These are phyloP conservation scores for Mythimna loreyi DNA, from an alignment of 2,888 invertebrate species.

Conservation along the genomic window DNA sequence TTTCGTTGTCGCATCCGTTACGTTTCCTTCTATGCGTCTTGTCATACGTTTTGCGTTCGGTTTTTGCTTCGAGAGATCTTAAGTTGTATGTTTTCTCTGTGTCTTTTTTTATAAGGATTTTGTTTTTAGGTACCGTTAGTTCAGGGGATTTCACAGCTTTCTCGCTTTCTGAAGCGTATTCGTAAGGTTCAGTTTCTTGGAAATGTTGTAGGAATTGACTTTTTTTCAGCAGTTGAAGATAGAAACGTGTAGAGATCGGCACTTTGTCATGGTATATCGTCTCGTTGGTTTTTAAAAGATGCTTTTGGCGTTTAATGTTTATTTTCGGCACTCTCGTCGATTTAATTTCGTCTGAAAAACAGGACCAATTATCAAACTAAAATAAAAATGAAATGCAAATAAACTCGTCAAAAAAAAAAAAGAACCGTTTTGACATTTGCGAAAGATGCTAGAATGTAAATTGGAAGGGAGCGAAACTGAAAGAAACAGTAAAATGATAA, in stretches of 20 bases:
- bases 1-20: conserved; percentile 57
- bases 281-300: conserved; percentile 81
- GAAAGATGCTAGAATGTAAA: too few relatives aligned
- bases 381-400: neutral
- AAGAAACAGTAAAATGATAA: too few relatives aligned
- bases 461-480: too few relatives aligned
- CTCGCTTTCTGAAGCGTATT: conserved; percentile 85
- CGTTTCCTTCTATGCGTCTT: conserved; percentile 71
- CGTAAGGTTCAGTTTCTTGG: conserved; percentile 79
- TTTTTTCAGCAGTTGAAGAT: conserved; percentile 82
- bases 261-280: conserved; percentile 86
- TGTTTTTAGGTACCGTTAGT: conserved; percentile 60
- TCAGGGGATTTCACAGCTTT: conserved; percentile 74
- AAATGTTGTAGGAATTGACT: conserved; percentile 84
- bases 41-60: conserved; percentile 79
- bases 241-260: conserved; percentile 85
- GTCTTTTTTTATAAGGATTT: conserved; percentile 67
- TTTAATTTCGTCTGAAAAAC: conserved; percentile 73
- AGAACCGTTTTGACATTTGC: too few relatives aligned
- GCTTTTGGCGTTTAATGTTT: conserved; percentile 77
- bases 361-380: neutral
- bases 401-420: too few relatives aligned
- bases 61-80: conserved; percentile 80
- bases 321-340: conserved; percentile 70
- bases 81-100: conserved; percentile 82